These are phyloP conservation scores for Invenusta paracnida DNA, from an alignment of 2,888 invertebrate species.

Conservation along the genomic window DNA sequence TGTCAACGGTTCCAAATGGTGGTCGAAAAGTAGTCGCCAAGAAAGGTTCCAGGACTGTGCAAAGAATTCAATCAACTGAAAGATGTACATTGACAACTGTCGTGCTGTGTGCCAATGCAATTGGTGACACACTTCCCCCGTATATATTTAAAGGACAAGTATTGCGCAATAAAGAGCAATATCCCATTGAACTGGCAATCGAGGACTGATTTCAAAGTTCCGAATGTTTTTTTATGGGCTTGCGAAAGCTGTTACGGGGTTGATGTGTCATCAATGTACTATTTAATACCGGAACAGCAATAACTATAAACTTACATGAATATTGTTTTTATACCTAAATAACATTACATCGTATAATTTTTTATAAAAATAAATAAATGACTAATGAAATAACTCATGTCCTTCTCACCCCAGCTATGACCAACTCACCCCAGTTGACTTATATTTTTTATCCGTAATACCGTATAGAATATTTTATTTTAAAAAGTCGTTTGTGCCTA, in stretches of 20 bases:
- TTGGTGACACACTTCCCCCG: not conserved
- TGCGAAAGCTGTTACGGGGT: no score
- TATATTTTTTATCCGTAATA: not conserved
- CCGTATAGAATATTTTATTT: not conserved
- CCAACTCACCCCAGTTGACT: not conserved
- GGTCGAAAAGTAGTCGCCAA: conserved; percentile 6
- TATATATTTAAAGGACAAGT: not conserved
- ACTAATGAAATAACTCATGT: not conserved
- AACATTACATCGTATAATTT: not conserved
- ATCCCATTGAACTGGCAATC: not conserved
- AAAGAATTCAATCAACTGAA: not conserved
- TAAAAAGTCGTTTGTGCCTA: not conserved
- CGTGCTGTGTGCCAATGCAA: not conserved
- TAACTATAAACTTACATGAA: not conserved
- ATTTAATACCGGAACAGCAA: not conserved
- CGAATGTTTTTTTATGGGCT: not conserved
- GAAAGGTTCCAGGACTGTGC: conserved; percentile 14
- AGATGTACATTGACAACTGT: not conserved
- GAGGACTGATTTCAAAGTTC: not conserved
- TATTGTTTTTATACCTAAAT: not conserved
- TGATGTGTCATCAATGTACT: no score
- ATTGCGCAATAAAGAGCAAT: not conserved
- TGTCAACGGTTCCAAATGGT: conserved; percentile 27
- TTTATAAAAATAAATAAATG: not conserved
- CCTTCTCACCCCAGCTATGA: not conserved